Percentiles rank a stretch among this genome's conserved stretches.
phyloP scores from a whole-genome alignment of 2,113 vertebrate species.

The Stomatorhinus ivindoensis region DNA sequence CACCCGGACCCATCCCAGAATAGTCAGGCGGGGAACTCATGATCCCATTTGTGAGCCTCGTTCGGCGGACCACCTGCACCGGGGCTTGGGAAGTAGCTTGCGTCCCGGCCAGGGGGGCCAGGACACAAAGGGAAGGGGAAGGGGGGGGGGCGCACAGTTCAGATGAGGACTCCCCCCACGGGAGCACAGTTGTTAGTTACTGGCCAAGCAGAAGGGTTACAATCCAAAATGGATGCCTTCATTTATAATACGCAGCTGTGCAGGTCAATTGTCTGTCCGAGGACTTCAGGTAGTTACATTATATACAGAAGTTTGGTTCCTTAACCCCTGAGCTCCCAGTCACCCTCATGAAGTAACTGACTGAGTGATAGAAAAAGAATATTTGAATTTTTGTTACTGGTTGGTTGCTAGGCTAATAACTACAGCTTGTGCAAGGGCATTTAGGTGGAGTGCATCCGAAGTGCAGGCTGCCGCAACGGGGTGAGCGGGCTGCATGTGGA shows the following conservation, averaged over 20 bases:
- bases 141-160: background rate
- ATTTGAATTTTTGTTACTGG: background rate
- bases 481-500: background rate
- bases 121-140: background rate
- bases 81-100: background rate
- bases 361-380: background rate
- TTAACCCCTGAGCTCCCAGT: background rate
- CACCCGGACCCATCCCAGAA: slow-evolving; percentile 32
- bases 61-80: slow-evolving; percentile 53
- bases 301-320: background rate
- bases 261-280: background rate
- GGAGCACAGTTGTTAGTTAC: background rate
- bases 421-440: background rate
- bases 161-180: background rate
- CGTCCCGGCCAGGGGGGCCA: background rate
- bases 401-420: background rate
- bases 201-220: background rate
- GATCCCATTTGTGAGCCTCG: slow-evolving; percentile 57
- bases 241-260: background rate
- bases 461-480: background rate
- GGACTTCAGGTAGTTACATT: background rate
- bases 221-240: background rate
- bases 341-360: background rate
- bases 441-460: background rate
- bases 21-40: slow-evolving; percentile 43